Evolutionary conservation across 2,888 invertebrate species (phyloP), one percentile per base, ranked within the genome.

Genomic region (Gonocerus acuteangulatus): DNA sequence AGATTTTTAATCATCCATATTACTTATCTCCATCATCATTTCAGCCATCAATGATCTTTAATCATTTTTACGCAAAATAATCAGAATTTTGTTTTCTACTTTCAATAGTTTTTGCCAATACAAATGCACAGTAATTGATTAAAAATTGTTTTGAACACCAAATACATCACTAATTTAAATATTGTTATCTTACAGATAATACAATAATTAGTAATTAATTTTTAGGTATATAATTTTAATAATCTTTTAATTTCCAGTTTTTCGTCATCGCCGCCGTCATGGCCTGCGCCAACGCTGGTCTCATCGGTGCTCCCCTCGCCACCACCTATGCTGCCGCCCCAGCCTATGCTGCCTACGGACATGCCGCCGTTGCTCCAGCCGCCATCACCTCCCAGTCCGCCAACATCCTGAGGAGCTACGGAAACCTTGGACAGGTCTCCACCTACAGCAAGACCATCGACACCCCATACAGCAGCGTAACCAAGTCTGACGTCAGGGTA

Each of bases 381-480:
- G 71, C 74, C 65, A 73, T 82, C 65, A 78, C 82, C 58, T 76
- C 79, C 7, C 80, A 81, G 70, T 78, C 79, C 36, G 78, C 80
- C 62, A 83, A 83, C 72, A 82, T 79, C 67, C 72, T 81, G 66
- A 77, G 83, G 65, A 78, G 80, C 48, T 82, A 78, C 62, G 86
- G 83, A 67, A 86, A 86, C 72, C 75, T 86, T 66, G 85, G 84
- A 65, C 73, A 74, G 65, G 77, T 83, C 62, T 84, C 85, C 13
- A 83, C 84, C 49, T 83, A 82, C 74, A 78, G 81, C n/a, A 86
- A 85, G 72, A 80, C 82, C 64, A 80, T 85, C 68, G 82, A 84
- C 72, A 86, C 86, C 1, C 85, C 86, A 4, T 86, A 80, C 77
- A 84, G 84, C 49, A 84, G 83, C 71, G 83, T 83, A 47, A 81